These are phyloP conservation scores for Drosophila watanabei DNA, from an alignment of 1,140 invertebrate species.

Conservation along the genomic window DNA sequence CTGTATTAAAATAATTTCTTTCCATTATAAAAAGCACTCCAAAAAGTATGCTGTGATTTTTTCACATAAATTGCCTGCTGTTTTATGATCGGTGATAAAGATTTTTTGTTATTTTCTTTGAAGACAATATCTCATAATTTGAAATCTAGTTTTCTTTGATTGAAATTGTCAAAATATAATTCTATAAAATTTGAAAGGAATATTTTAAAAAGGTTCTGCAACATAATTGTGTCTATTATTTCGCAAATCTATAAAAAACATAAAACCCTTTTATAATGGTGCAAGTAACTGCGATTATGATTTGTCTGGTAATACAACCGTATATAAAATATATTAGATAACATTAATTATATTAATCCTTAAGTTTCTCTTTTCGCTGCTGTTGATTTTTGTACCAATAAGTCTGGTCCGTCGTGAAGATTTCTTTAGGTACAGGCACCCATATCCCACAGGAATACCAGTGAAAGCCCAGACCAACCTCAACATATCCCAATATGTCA, in stretches of 20 bases:
- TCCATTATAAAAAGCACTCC: neutral
- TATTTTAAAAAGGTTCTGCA: too few species aligned
- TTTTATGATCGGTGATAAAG: neutral
- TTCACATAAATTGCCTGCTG: too few species aligned
- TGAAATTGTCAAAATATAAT: neutral
- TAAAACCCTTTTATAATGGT: neutral
- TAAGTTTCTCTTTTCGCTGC: neutral
- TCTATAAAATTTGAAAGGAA: neutral
- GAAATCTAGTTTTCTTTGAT: neutral
- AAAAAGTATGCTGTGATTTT: neutral
- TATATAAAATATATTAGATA: too few species aligned
- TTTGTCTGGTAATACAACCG: neutral
- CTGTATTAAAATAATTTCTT: too few species aligned
- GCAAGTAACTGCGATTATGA: neutral
- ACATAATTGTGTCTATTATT: too few species aligned
- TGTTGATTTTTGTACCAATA: neutral
- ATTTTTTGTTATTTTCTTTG: neutral
- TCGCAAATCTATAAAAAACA: neutral
- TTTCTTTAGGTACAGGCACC: neutral
- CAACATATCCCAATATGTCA: neutral
- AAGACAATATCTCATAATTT: neutral
- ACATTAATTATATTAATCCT: neutral
- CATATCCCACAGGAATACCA: rapidly evolving
- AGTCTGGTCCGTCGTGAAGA: neutral
- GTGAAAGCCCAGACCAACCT: too few species aligned